These are phyloP conservation scores for Synchiropus splendidus DNA, from an alignment of 2,113 vertebrate genomes.

Conservation along the genomic window DNA sequence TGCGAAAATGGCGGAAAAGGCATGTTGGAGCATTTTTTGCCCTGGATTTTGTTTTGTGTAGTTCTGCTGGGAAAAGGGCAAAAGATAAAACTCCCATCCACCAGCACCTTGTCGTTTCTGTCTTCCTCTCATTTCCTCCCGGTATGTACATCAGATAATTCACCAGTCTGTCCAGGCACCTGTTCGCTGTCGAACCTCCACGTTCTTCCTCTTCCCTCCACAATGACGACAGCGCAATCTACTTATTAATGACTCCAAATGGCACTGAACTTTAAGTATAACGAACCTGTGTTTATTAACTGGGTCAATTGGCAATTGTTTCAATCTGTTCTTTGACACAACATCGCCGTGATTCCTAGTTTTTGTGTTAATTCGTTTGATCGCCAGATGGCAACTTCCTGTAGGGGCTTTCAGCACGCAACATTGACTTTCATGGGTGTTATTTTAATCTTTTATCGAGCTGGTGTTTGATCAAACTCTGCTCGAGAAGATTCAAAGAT, in stretches of 20 bases:
- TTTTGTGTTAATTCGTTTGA: neutral
- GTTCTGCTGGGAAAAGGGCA: neutral
- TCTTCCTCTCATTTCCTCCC: constrained; percentile 18
- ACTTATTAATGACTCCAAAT: too few relatives aligned
- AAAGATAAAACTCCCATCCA: constrained; percentile 11
- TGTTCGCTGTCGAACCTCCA: constrained; percentile 21
- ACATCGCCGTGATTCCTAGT: constrained; percentile 1
- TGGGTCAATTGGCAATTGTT: too few relatives aligned
- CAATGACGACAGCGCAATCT: neutral
- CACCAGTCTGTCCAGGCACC: constrained; percentile 25
- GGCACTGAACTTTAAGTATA: too few relatives aligned
- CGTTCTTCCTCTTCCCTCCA: constrained; percentile 5
- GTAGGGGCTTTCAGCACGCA: neutral
- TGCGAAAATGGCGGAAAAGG: constrained; percentile 10
- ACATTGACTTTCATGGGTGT: neutral
- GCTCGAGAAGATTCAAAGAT: neutral
- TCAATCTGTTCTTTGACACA: neutral
- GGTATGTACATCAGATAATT: too few relatives aligned
- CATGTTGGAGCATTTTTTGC: constrained; percentile 3
- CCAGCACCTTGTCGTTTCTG: constrained; percentile 1
- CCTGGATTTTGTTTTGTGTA: neutral
- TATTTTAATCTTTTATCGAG: neutral
- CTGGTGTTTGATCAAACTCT: neutral
- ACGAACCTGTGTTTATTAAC: too few relatives aligned
- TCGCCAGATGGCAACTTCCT: too few relatives aligned